Percentiles rank a stretch among this genome's conserved stretches.
phyloP scores from a whole-genome alignment of 2,888 invertebrate genomes.

The Pyrgus malvae region DNA sequence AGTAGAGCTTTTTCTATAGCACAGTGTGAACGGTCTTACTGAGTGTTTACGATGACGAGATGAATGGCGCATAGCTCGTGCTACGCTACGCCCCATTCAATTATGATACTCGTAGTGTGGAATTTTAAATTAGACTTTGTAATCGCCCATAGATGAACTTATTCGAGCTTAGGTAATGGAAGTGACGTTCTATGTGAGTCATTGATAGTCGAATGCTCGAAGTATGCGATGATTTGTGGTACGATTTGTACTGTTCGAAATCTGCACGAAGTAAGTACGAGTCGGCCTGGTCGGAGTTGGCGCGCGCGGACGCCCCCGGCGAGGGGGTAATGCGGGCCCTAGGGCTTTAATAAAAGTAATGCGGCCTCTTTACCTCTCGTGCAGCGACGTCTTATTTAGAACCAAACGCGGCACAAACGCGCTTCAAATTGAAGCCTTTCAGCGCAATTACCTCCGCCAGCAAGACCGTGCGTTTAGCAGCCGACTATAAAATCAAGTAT shows the following conservation, averaged over 20 bases:
- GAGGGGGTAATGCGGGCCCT: constrained; percentile 64
- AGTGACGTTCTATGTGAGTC: constrained; percentile 56
- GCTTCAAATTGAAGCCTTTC: constrained; percentile 76
- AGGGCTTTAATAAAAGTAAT: constrained; percentile 74
- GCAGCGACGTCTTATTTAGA: constrained; percentile 78
- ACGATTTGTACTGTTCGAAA: background rate
- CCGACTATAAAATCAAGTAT: constrained; percentile 63
- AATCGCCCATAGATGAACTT: constrained; percentile 38
- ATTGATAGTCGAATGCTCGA: constrained; percentile 23
- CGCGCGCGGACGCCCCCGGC: constrained; percentile 56
- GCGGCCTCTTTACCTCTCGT: constrained; percentile 71
- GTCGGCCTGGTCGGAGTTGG: constrained; percentile 21
- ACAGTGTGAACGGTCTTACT: constrained; percentile 14
- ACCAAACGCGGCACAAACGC: constrained; percentile 65
- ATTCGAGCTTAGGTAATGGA: constrained; percentile 58
- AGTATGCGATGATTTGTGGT: constrained; percentile 12
- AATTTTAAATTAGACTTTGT: constrained; percentile 67
- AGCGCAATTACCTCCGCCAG: constrained; percentile 67
- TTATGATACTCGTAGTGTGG: constrained; percentile 59
- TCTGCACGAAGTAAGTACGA: constrained; percentile 26
- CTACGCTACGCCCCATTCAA: constrained; percentile 65
- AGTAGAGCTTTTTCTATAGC: constrained; percentile 7
- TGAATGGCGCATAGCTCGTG: constrained; percentile 65
- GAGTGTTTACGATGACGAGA: constrained; percentile 54
- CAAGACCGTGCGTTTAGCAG: constrained; percentile 60